Conservation (phyloP, 1,140 invertebrate genomes). For the Anastrepha obliqua region DNA sequence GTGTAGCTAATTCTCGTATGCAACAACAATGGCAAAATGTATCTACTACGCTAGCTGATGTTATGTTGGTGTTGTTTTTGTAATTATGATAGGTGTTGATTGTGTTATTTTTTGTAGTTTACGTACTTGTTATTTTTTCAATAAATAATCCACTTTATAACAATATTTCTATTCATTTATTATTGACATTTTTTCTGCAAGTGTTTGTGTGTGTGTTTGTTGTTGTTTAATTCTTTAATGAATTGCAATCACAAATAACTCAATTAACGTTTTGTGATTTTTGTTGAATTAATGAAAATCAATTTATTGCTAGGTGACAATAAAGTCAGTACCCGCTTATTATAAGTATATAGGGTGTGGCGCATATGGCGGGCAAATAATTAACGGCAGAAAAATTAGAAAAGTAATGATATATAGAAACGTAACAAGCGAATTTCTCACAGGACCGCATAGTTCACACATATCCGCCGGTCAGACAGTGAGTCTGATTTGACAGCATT, state of each 20-base stretch:
- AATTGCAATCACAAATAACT: conserved; percentile 36
- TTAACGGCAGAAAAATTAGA: not conserved
- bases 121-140: conserved; percentile 14
- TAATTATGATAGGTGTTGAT: conserved; percentile 51
- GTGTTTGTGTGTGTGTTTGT: not conserved
- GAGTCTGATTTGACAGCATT: conserved; percentile 27
- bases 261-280: conserved; percentile 14
- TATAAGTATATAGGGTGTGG: not conserved
- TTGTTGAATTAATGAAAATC: conserved; percentile 44
- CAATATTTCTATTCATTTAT: conserved; percentile 46
- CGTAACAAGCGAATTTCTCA: not conserved
- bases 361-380: conserved; percentile 26
- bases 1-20: conserved; percentile 15
- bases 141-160: not conserved
- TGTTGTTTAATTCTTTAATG: not conserved
- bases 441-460: not conserved
- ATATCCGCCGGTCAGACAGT: not conserved
- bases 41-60: not conserved
- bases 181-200: conserved; percentile 13
- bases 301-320: conserved; percentile 41
- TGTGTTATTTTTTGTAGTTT: conserved; percentile 34
- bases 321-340: not conserved
- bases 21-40: not conserved
- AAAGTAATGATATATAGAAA: not conserved
- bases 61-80: conserved; percentile 2